Percentiles rank a stretch among this genome's conserved stretches.
Evolutionary conservation across 1,140 invertebrate species (phyloP).

Genomic region (Lepidotrigona ventralis): DNA sequence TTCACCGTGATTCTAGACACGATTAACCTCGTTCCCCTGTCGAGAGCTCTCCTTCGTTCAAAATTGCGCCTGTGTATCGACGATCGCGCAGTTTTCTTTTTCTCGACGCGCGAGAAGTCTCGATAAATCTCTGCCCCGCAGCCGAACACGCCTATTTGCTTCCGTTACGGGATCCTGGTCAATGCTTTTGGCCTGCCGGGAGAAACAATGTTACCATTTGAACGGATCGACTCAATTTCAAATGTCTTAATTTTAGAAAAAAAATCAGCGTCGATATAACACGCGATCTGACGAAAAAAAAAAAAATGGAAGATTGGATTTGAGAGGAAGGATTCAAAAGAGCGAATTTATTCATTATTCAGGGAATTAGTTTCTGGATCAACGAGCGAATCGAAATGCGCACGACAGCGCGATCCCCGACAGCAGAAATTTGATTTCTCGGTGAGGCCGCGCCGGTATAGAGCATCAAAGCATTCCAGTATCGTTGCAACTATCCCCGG

Average conservation of each 20-base stretch:
- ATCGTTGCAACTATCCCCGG: not conserved
- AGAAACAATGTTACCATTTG: not conserved
- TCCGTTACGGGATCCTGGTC: slow-evolving; percentile 10
- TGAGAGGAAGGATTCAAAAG: not conserved
- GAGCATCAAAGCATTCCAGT: slow-evolving; percentile 8
- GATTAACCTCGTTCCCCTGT: slow-evolving; percentile 6
- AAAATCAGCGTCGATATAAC: too few relatives aligned
- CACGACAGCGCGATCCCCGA: not conserved
- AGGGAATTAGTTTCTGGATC: not conserved
- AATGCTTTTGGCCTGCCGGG: not conserved
- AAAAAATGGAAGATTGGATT: not conserved
- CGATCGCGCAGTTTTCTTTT: slow-evolving; percentile 7
- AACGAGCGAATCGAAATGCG: not conserved
- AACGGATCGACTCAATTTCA: too few relatives aligned
- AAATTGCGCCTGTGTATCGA: slow-evolving; percentile 8
- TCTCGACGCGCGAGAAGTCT: not conserved
- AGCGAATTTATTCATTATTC: not conserved
- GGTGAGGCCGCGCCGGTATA: not conserved
- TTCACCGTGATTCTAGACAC: not conserved
- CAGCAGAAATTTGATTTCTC: not conserved
- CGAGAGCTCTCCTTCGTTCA: not conserved
- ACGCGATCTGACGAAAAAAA: too few relatives aligned
- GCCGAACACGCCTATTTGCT: slow-evolving; percentile 8
- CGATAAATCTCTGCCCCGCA: slow-evolving; percentile 12
- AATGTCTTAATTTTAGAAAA: too few relatives aligned